These are phyloP conservation scores for Centropus bengalensis DNA, from an alignment of 2,113 vertebrate species.

Conservation along the genomic window DNA sequence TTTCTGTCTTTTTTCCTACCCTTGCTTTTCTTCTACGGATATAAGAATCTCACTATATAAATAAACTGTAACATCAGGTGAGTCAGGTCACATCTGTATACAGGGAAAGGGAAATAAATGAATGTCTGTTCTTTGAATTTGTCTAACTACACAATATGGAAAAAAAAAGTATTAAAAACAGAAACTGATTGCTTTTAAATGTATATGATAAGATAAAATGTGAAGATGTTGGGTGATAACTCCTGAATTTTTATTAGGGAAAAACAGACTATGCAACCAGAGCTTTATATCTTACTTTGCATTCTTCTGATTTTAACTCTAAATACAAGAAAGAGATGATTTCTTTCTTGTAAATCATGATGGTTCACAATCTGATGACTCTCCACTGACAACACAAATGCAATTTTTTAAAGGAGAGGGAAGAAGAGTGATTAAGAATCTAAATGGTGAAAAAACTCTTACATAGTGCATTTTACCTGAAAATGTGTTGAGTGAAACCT, in stretches of 20 bases:
- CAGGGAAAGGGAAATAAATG: not conserved
- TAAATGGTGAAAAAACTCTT: constrained; percentile 10
- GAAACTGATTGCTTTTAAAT: not conserved
- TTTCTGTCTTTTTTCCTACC: not conserved
- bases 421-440: constrained; percentile 20
- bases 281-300: not conserved
- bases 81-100: not conserved
- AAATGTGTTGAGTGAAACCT: not conserved
- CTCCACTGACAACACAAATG: not conserved
- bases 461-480: not conserved
- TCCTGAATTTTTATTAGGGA: constrained; percentile 7
- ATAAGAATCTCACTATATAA: not conserved
- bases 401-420: not conserved
- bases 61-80: not conserved
- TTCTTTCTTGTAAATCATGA: no score
- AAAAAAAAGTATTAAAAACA: not conserved
- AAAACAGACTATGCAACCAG: not conserved
- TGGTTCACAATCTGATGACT: not conserved
- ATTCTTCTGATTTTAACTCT: not conserved
- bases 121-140: not conserved
- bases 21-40: not conserved
- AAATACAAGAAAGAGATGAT: not conserved
- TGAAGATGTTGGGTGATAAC: not conserved
- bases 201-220: not conserved
- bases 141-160: not conserved